Evolutionary conservation across 2,888 invertebrate species (phyloP).

Genomic region (Erebia ligea): DNA sequence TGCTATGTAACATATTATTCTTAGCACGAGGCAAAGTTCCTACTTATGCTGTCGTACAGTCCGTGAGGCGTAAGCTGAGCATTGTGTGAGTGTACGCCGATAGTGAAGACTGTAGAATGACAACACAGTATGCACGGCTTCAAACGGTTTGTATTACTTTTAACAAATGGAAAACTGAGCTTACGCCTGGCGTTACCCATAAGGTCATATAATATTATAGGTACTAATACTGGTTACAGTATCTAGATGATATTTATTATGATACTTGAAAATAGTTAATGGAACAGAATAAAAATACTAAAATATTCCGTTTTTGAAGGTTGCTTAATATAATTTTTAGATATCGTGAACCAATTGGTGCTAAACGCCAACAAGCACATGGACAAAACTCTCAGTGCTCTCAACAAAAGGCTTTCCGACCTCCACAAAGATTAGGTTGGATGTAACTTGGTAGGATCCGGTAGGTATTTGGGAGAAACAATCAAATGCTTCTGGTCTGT

Average conservation of each 20-base stretch:
- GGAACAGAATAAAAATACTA: neutral
- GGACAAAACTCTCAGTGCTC: constrained; percentile 64
- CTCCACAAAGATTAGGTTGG: constrained; percentile 56
- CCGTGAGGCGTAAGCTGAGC: too few species aligned
- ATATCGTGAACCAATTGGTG: constrained; percentile 56
- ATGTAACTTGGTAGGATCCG: constrained; percentile 29
- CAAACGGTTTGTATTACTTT: too few species aligned
- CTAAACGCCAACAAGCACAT: constrained; percentile 62
- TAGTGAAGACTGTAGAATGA: too few species aligned
- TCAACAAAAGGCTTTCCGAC: constrained; percentile 63
- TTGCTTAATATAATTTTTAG: constrained; percentile 49
- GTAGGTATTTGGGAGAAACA: constrained; percentile 35
- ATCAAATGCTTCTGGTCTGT: constrained; percentile 10
- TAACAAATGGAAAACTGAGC: too few species aligned
- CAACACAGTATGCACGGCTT: too few species aligned
- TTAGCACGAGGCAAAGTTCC: too few species aligned
- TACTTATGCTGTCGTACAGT: too few species aligned
- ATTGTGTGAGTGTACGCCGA: too few species aligned
- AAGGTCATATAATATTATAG: too few species aligned
- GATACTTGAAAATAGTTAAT: neutral
- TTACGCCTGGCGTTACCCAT: too few species aligned
- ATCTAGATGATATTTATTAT: neutral
- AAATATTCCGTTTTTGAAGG: neutral
- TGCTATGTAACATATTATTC: too few species aligned
- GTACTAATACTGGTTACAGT: neutral